phyloP scores from a whole-genome alignment of 2,113 vertebrate genomes.

The Mellivora capensis region DNA sequence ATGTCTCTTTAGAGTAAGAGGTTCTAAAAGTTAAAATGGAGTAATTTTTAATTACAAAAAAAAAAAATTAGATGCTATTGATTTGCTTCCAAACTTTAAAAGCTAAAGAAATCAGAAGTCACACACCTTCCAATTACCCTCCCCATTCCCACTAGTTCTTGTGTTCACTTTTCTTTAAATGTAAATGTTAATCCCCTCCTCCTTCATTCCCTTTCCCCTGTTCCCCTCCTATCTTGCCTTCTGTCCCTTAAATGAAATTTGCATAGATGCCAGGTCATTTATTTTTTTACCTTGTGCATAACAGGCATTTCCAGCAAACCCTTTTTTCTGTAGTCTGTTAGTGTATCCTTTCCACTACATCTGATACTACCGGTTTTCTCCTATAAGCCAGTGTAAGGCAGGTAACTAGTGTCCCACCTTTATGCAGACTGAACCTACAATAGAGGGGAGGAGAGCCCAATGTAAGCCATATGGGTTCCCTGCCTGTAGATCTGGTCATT shows the following conservation, averaged over 20 bases:
- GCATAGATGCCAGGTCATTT: not conserved
- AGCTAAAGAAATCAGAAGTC: not conserved
- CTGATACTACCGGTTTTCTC: not conserved
- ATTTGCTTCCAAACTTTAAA: not conserved
- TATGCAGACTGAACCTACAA: not conserved
- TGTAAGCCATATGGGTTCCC: accelerated
- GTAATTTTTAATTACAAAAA: not conserved
- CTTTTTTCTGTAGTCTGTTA: not conserved
- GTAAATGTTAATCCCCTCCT: not conserved
- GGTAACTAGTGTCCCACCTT: no score
- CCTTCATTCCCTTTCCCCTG: not conserved
- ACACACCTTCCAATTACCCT: not conserved
- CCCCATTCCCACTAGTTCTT: not conserved
- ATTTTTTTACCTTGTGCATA: not conserved
- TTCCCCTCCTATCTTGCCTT: not conserved
- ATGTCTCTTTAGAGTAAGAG: not conserved
- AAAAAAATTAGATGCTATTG: not conserved
- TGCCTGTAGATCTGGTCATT: not conserved
- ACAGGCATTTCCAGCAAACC: not conserved
- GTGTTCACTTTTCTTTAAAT: not conserved
- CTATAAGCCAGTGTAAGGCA: not conserved
- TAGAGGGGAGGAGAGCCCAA: not conserved
- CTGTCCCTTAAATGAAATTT: not conserved
- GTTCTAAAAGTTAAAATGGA: not conserved
- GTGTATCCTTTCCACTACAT: not conserved